phyloP scores from a whole-genome alignment of 2,888 invertebrate species.

The Tinea semifulvella region DNA sequence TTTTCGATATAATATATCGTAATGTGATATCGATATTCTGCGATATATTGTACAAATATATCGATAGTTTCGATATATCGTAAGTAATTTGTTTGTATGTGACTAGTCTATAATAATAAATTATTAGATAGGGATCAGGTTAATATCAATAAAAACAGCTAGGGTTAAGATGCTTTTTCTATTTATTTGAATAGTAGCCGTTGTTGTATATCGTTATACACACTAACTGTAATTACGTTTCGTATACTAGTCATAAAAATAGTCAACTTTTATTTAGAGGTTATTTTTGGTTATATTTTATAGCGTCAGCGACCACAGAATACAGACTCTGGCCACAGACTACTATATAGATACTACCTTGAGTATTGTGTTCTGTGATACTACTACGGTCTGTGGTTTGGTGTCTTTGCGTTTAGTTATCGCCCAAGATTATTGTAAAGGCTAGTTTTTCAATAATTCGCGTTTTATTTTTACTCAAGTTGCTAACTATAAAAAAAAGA shows the following conservation, averaged over 20 bases:
- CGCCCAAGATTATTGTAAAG: conserved; percentile 1
- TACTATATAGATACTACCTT: no score
- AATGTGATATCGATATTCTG: neutral
- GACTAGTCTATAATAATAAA: neutral
- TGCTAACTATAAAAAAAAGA: no score
- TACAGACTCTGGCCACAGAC: no score
- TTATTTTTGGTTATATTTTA: no score
- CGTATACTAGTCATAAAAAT: conserved; percentile 10
- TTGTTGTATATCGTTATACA: neutral
- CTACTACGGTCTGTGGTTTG: no score
- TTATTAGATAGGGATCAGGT: neutral
- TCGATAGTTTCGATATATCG: neutral
- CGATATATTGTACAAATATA: no score
- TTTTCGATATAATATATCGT: neutral
- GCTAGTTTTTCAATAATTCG: conserved; percentile 5
- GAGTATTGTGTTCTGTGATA: no score
- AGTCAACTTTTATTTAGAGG: conserved; percentile 6
- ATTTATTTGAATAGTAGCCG: neutral
- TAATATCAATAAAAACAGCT: neutral
- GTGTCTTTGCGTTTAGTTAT: no score
- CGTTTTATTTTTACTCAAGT: conserved; percentile 8
- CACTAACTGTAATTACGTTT: conserved; percentile 2
- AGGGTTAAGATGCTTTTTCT: neutral
- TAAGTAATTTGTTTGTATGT: neutral
- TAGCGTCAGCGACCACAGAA: no score